Evolutionary conservation across 2,888 invertebrate genomes (phyloP), one percentile per base, ranked within the genome.

Genomic region (Dolomedes plantarius): DNA sequence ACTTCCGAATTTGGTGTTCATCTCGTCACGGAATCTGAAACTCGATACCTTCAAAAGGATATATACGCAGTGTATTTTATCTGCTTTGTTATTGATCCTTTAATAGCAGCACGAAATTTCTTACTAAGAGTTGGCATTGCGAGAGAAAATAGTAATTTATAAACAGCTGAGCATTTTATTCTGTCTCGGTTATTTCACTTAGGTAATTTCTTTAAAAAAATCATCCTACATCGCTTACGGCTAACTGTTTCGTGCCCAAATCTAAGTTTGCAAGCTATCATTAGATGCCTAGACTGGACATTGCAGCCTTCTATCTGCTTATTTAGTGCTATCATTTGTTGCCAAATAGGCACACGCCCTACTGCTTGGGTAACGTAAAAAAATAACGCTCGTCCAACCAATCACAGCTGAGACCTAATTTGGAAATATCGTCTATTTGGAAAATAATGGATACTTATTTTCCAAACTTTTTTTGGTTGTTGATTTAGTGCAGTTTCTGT

Each of bases 221-320:
- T 56, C 56, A 56, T 56, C 56, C 56, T 56, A 1, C 23, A 23
- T 56, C 7, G 56, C 56, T 56, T 1, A 23, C 23, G 56, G 56
- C 56, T 1, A 56, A 23, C 56, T 5, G 56, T 56, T 56, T 56
- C 56, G 56, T 56, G 56, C 56, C 56, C 23, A 19, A 11, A 56
- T 23, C 56, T 2, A 23, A 19, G 56, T 56, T 11, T 56, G 56
- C 23, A 56, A 56, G 56, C 13, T 56, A 56, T 56, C 56, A 56
- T 56, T 56, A 56, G 23, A 56, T 16, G 46, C 9, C 2, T 16
- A 16, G 5, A 46, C 23, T 46, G 46, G 46, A 46, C 46, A 46
- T 16, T 11, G 56, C 56, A 56, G 56, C 56, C 23, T 56, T 56
- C 56, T 56, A 56, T 56, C 56, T 56, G 56, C 56, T 56, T 56